Evolutionary conservation across 2,797 vertebrate genomes (phyloP).

Genomic region (Muraenolepis orangiensis): DNA sequence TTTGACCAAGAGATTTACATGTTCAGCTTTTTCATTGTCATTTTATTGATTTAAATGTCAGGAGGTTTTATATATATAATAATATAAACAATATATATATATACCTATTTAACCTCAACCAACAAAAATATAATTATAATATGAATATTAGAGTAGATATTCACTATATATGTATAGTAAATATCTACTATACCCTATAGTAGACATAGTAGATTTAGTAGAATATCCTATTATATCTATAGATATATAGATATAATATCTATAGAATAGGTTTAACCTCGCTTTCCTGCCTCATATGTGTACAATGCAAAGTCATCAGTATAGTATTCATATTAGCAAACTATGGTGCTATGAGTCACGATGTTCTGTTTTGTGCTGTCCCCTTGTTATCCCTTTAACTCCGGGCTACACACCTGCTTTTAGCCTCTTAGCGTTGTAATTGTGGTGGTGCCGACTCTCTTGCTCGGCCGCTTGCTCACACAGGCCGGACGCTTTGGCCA

Average conservation of each 20-base stretch:
- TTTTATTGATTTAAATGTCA: neutral
- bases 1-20: neutral
- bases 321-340: neutral
- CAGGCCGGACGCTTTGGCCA: neutral
- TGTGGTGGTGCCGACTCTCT: neutral
- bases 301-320: neutral
- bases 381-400: conserved; percentile 27
- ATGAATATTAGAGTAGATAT: neutral
- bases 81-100: neutral
- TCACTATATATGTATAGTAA: neutral
- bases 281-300: neutral
- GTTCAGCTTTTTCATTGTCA: neutral
- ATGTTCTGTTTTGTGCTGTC: conserved; percentile 23
- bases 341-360: neutral
- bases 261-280: neutral
- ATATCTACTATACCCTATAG: no score
- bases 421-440: conserved; percentile 31
- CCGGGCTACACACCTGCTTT: conserved; percentile 47
- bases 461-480: neutral
- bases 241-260: no score
- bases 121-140: neutral
- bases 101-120: neutral
- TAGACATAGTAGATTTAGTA: no score
- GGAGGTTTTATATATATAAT: neutral
- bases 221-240: no score